Evolutionary conservation across 2,888 invertebrate species (phyloP).

Genomic region (Dichetophora obliterata): DNA sequence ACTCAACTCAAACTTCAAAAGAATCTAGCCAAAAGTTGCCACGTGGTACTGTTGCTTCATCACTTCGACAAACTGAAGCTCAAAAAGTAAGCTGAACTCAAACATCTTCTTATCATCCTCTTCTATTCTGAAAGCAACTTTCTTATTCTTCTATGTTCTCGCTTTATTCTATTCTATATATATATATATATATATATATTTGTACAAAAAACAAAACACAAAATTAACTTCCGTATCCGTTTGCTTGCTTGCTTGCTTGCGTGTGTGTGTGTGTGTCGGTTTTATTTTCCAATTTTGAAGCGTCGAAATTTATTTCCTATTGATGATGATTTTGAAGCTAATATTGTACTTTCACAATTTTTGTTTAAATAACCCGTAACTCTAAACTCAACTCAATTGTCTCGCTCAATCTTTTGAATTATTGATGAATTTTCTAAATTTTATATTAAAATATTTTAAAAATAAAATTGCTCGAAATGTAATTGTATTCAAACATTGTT

Average conservation of each 20-base stretch:
- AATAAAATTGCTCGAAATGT: conserved; percentile 20
- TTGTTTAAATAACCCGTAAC: conserved; percentile 48
- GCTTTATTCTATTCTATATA: conserved; percentile 19
- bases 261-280: neutral
- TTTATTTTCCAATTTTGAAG: conserved; percentile 29
- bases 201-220: no score
- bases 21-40: conserved; percentile 39
- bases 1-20: conserved; percentile 35
- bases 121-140: conserved; percentile 8
- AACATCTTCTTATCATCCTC: neutral
- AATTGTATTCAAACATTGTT: conserved; percentile 21
- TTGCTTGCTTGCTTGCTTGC: neutral
- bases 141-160: conserved; percentile 18
- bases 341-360: conserved; percentile 50
- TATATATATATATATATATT: no score
- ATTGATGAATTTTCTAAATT: conserved; percentile 12
- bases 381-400: neutral
- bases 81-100: conserved; percentile 57
- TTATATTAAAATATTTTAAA: conserved; percentile 30
- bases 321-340: conserved; percentile 45
- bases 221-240: conserved; percentile 22
- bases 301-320: conserved; percentile 52
- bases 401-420: neutral
- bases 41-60: conserved; percentile 50
- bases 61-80: conserved; percentile 59